Percentiles rank a stretch among this genome's conserved stretches.
Conservation (phyloP, 92 coral and sea anemone species). For the Galaxea fascicularis region DNA sequence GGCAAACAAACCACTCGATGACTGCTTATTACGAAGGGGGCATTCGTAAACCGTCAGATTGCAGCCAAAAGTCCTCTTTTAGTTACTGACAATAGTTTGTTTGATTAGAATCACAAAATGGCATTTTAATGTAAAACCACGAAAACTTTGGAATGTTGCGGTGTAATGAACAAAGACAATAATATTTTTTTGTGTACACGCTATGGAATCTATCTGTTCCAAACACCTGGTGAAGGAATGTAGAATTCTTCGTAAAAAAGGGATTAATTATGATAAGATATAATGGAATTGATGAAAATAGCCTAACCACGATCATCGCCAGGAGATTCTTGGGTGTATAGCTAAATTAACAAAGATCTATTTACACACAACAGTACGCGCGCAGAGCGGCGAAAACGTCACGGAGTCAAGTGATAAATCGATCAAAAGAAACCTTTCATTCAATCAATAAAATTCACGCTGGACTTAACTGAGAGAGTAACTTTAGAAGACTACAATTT, state of each 20-base stretch:
- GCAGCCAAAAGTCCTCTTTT: background rate
- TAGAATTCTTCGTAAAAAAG: background rate
- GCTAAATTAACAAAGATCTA: background rate
- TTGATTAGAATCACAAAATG: background rate
- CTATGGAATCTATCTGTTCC: background rate
- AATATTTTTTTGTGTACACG: background rate
- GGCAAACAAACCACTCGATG: background rate
- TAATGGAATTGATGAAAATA: background rate
- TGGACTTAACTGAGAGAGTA: conserved; percentile 11
- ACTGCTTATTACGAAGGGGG: background rate
- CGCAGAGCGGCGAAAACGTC: background rate
- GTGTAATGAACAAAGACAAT: conserved; percentile 1
- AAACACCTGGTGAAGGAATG: conserved; percentile 1
- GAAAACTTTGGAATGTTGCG: background rate
- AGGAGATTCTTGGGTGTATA: background rate
- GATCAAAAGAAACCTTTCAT: background rate
- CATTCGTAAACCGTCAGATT: background rate
- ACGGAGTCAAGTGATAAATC: background rate
- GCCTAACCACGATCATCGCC: background rate
- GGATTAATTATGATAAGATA: background rate
- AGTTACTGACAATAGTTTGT: background rate
- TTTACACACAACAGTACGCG: background rate
- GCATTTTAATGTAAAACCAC: background rate
- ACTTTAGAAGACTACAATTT: background rate
- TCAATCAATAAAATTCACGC: conserved; percentile 27